Conservation (phyloP, 2,113 vertebrate species). For the Onychorhynchus coronatus region DNA sequence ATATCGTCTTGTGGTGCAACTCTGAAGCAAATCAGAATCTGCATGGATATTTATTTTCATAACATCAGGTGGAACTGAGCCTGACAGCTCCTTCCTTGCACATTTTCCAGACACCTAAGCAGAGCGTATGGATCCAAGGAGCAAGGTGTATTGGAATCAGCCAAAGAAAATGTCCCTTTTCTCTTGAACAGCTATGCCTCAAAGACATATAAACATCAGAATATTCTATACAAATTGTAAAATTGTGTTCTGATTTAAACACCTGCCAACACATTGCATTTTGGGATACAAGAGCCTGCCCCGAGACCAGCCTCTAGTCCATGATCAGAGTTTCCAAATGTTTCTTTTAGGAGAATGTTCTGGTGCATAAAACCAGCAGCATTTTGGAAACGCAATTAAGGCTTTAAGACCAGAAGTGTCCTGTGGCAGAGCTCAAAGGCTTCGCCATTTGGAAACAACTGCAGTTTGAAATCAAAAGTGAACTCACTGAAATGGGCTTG, state of each 20-base stretch:
- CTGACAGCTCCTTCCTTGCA: background rate
- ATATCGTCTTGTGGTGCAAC: background rate
- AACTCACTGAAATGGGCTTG: background rate
- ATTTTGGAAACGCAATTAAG: background rate
- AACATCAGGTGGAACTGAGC: background rate
- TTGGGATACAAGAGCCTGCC: background rate
- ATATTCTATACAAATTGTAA: background rate
- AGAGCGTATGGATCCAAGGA: background rate
- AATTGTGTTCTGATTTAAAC: background rate
- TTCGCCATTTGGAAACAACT: background rate
- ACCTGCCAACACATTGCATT: background rate
- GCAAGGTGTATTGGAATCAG: background rate
- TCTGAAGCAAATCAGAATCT: background rate
- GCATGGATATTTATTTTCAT: background rate
- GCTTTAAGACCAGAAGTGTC: background rate
- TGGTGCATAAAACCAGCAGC: background rate
- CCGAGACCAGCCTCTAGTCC: background rate
- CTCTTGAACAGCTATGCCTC: background rate
- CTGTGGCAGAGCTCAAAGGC: background rate
- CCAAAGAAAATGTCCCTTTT: background rate
- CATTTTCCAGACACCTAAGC: background rate
- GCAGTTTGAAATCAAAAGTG: background rate
- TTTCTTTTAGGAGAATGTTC: background rate
- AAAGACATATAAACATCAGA: background rate
- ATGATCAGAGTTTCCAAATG: background rate